phyloP scores from a whole-genome alignment of 2,797 vertebrate genomes.

The Allobates femoralis region DNA sequence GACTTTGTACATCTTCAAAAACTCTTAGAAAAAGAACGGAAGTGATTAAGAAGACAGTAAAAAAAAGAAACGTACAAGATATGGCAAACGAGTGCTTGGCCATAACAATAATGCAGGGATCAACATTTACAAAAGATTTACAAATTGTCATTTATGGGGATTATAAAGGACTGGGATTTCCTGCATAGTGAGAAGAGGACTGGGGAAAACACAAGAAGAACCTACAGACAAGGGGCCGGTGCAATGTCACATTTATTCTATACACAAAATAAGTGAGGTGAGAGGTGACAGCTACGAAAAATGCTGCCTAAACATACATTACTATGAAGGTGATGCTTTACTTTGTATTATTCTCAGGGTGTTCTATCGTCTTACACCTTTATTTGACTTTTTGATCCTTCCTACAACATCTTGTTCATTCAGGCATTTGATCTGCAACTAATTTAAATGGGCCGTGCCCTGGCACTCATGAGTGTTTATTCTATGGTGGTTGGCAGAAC shows the following conservation, averaged over 20 bases:
- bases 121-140: conserved; percentile 4
- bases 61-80: conserved; percentile 38
- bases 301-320: neutral
- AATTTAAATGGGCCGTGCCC: neutral
- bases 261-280: neutral
- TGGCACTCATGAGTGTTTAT: neutral
- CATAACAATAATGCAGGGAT: neutral
- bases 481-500: neutral
- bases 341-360: neutral
- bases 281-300: neutral
- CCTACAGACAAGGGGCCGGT: neutral
- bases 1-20: conserved; percentile 56
- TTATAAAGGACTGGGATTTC: neutral
- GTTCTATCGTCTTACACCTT: neutral
- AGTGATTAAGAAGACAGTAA: conserved; percentile 13
- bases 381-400: neutral
- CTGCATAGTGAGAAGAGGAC: conserved; percentile 30
- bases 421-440: neutral
- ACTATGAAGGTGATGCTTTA: neutral
- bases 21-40: conserved; percentile 33
- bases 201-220: neutral
- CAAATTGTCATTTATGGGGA: neutral
- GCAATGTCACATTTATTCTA: neutral
- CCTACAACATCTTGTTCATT: neutral
- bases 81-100: conserved; percentile 27